phyloP scores from a whole-genome alignment of 2,888 invertebrate species.

The Apodemia duryi region DNA sequence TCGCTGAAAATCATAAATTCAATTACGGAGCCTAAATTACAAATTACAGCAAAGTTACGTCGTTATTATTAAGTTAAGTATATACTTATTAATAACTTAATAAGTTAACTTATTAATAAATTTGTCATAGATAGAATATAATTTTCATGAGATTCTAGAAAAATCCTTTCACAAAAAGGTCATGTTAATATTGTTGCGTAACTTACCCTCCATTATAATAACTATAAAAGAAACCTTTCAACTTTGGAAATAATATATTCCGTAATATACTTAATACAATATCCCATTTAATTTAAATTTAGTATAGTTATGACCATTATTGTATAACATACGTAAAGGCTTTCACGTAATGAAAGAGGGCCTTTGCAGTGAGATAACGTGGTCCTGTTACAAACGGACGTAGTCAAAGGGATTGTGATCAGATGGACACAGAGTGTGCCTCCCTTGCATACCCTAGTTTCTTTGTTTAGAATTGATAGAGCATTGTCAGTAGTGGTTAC shows the following conservation, averaged over 20 bases:
- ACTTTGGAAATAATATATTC: background rate
- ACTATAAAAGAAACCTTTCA: conserved; percentile 6
- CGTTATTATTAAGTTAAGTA: background rate
- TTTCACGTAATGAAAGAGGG: conserved; percentile 14
- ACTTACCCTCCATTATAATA: conserved; percentile 1
- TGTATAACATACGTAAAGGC: conserved; percentile 8
- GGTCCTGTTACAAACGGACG: conserved; percentile 4
- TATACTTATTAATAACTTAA: background rate
- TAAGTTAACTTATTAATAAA: too few species aligned
- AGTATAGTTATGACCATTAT: conserved; percentile 8
- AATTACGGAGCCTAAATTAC: background rate
- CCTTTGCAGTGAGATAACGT: conserved; percentile 13
- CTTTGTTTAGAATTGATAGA: background rate
- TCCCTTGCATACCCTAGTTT: background rate
- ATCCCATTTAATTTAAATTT: conserved; percentile 3
- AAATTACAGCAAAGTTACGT: background rate
- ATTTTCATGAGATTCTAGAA: background rate
- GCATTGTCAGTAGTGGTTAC: background rate
- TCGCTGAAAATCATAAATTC: background rate
- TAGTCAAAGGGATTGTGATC: conserved; percentile 13
- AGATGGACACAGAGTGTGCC: background rate
- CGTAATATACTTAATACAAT: background rate
- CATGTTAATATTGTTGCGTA: background rate
- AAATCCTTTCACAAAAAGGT: background rate
- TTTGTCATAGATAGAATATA: background rate